Percentiles rank a stretch among this genome's conserved stretches.
Conservation (phyloP, 2,797 vertebrate species). For the Notamacropus eugenii region DNA sequence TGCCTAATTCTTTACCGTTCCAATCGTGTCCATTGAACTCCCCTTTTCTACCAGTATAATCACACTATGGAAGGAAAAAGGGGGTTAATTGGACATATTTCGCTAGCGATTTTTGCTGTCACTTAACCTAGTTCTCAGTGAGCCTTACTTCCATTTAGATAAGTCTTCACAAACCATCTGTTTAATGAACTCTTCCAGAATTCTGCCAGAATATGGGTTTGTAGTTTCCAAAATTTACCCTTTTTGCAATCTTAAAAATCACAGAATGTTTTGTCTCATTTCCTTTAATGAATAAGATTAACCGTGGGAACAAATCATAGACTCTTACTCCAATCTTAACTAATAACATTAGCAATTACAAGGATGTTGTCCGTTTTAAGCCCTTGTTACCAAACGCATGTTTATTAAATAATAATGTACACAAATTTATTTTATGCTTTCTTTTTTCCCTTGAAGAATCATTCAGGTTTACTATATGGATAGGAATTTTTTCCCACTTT, state of each 20-base stretch:
- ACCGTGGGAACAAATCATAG: not conserved
- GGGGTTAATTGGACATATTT: not conserved
- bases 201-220: slow-evolving; percentile 6
- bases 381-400: not conserved
- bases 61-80: not conserved
- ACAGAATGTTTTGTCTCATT: slow-evolving; percentile 7
- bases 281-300: not conserved
- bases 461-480: not conserved
- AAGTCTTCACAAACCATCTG: slow-evolving; percentile 9
- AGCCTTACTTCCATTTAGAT: not conserved
- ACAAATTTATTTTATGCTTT: not conserved
- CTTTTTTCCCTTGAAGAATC: not conserved
- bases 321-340: not conserved
- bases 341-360: not conserved
- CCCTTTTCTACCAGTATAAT: not conserved
- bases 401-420: not conserved
- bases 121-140: not conserved
- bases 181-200: not conserved
- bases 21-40: not conserved
- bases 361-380: not conserved
- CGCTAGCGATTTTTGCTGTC: not conserved
- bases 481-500: not conserved
- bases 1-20: not conserved
- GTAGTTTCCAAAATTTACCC: not conserved
- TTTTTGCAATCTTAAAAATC: not conserved